Evolutionary conservation across 2,797 vertebrate species (phyloP).

Genomic region (Alosa sapidissima): DNA sequence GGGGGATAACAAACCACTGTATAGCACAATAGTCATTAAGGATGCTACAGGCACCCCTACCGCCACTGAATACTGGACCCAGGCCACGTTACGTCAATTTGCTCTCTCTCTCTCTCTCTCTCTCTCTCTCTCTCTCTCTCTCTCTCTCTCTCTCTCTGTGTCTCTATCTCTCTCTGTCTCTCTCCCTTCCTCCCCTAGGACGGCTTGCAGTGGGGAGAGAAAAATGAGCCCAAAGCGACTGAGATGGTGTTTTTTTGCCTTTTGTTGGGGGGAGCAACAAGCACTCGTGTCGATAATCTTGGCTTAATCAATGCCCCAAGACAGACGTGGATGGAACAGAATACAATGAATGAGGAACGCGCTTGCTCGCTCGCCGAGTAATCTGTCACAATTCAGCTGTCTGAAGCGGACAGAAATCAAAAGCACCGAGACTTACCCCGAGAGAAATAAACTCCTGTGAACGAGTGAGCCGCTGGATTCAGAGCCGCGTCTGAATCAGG

Average conservation of each 20-base stretch:
- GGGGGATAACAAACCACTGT: not conserved
- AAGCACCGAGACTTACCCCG: not conserved
- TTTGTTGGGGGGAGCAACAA: not conserved
- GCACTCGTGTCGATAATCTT: not conserved
- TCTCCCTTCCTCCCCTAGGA: not conserved
- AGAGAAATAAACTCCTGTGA: constrained; percentile 9
- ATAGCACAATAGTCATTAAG: not conserved
- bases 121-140: too few relatives aligned
- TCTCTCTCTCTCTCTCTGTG: too few relatives aligned
- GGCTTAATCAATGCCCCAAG: constrained; percentile 14
- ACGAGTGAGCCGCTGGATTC: not conserved
- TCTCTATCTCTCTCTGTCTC: too few relatives aligned
- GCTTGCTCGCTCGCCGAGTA: not conserved
- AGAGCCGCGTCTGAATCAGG: not conserved
- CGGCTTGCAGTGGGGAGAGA: not conserved
- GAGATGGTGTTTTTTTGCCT: not conserved
- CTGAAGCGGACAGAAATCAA: not conserved
- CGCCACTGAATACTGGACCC: not conserved
- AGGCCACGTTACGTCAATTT: not conserved
- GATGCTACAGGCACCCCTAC: not conserved
- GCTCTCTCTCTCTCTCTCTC: not conserved
- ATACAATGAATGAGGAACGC: not conserved
- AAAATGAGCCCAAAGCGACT: not conserved
- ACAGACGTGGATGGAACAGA: not conserved
- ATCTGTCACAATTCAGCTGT: constrained; percentile 17